Evolutionary conservation across 2,888 invertebrate genomes (phyloP).

Genomic region (Andrena dorsata): DNA sequence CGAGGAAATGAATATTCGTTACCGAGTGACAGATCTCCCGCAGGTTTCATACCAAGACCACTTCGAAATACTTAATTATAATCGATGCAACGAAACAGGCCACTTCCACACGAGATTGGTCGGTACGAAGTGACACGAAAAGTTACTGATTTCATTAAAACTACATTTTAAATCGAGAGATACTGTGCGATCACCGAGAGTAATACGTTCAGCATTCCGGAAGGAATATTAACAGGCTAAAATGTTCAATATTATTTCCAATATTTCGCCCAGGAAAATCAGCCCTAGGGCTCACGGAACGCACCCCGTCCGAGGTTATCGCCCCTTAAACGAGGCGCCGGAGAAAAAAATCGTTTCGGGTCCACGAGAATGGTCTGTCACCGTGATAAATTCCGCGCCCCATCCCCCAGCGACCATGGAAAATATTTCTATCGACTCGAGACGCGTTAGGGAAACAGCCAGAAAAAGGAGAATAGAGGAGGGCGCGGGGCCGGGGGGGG

Average conservation of each 20-base stretch:
- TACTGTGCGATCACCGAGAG: too few species aligned
- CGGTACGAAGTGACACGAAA: too few species aligned
- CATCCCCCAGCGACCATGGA: conserved; percentile 17
- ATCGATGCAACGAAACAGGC: too few species aligned
- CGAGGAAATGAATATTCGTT: background rate
- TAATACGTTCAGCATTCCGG: too few species aligned
- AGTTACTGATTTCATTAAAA: too few species aligned
- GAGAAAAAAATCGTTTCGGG: conserved; percentile 31
- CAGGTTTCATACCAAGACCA: too few species aligned
- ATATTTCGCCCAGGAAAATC: background rate
- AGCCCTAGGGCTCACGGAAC: background rate
- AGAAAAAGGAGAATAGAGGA: background rate
- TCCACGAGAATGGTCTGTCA: conserved; percentile 51
- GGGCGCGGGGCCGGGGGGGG: background rate
- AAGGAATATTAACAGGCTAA: too few species aligned
- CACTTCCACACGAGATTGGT: too few species aligned
- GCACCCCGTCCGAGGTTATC: background rate
- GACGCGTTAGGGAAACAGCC: conserved; percentile 9
- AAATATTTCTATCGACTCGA: conserved; percentile 60
- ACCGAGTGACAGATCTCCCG: background rate
- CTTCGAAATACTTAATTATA: too few species aligned
- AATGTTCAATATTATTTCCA: too few species aligned
- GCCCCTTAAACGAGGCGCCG: conserved; percentile 15
- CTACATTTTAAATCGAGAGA: too few species aligned
- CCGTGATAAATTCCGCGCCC: conserved; percentile 57